phyloP scores from a whole-genome alignment of 2,888 invertebrate genomes.

The Drosophila mimica region DNA sequence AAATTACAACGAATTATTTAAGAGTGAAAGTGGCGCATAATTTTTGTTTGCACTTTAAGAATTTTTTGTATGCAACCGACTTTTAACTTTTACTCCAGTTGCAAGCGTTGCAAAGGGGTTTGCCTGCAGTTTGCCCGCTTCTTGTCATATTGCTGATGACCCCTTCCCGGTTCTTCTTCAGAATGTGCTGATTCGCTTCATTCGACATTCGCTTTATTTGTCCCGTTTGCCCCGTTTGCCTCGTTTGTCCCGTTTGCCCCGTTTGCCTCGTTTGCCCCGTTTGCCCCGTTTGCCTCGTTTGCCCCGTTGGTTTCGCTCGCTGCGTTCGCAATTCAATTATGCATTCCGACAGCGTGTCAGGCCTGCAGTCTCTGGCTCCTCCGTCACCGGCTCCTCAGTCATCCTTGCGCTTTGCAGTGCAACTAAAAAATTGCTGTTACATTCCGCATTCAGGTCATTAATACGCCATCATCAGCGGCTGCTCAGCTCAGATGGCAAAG shows the following conservation, averaged over 20 bases:
- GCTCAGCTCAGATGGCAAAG: slow-evolving; percentile 10
- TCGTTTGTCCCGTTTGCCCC: slow-evolving; percentile 25
- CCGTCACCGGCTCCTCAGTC: not conserved
- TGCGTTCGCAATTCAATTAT: slow-evolving; percentile 73
- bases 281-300: slow-evolving; percentile 8
- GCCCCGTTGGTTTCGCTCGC: not conserved
- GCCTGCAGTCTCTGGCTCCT: slow-evolving; percentile 20
- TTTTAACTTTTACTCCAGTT: slow-evolving; percentile 14
- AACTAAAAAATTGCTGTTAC: slow-evolving; percentile 61
- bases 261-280: slow-evolving; percentile 18
- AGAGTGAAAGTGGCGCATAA: not conserved
- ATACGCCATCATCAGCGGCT: slow-evolving; percentile 72
- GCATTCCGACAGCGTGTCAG: slow-evolving; percentile 69
- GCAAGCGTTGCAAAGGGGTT: slow-evolving; percentile 8
- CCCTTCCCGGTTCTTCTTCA: not conserved
- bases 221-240: slow-evolving; percentile 9
- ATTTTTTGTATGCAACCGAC: not conserved
- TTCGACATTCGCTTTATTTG: slow-evolving; percentile 39
- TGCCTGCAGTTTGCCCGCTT: slow-evolving; percentile 1
- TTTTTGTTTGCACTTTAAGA: not conserved
- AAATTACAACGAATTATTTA: not conserved
- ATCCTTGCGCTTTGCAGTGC: slow-evolving; percentile 30
- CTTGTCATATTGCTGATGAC: slow-evolving; percentile 31
- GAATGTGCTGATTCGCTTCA: slow-evolving; percentile 40
- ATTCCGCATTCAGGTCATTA: slow-evolving; percentile 79